A percentile compares a stretch with the other conserved stretches of the same genome.
Conservation (phyloP, 2,888 invertebrate species). For the Portevinia maculata region DNA sequence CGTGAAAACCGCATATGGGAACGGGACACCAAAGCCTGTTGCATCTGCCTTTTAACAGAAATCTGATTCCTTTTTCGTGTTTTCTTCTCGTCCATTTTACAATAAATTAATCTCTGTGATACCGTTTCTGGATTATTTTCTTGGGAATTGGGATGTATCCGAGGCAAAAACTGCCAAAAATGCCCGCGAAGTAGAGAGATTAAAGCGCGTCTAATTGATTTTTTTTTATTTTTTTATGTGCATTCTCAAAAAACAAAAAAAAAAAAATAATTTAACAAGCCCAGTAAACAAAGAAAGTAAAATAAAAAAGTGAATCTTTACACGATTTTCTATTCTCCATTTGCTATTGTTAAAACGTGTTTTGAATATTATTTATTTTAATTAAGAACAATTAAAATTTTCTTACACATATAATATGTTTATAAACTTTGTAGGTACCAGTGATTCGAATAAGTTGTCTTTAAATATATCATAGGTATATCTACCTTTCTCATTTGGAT, state of each 20-base stretch:
- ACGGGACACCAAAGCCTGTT: constrained; percentile 54
- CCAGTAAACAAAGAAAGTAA: constrained; percentile 35
- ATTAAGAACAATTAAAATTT: not conserved
- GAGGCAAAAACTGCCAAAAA: constrained; percentile 43
- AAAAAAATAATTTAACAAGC: constrained; percentile 4
- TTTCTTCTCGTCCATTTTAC: constrained; percentile 51
- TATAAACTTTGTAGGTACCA: no score
- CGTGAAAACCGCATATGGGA: constrained; percentile 17
- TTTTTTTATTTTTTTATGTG: constrained; percentile 24
- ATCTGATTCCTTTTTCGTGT: constrained; percentile 64
- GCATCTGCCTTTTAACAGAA: constrained; percentile 52
- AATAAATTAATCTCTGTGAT: constrained; percentile 18
- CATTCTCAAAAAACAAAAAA: constrained; percentile 31
- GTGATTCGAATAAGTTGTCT: no score
- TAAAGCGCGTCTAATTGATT: constrained; percentile 44
- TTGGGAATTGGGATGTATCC: constrained; percentile 4
- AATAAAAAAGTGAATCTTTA: constrained; percentile 10
- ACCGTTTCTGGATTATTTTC: constrained; percentile 49
- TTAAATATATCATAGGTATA: no score
- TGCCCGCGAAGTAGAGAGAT: constrained; percentile 19
- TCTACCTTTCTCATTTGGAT: no score
- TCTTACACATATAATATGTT: no score
- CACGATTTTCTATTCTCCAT: no score
- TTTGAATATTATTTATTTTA: constrained; percentile 3
- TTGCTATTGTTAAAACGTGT: not conserved